phyloP scores from a whole-genome alignment of 1,140 invertebrate genomes.

The Hermetia illucens region DNA sequence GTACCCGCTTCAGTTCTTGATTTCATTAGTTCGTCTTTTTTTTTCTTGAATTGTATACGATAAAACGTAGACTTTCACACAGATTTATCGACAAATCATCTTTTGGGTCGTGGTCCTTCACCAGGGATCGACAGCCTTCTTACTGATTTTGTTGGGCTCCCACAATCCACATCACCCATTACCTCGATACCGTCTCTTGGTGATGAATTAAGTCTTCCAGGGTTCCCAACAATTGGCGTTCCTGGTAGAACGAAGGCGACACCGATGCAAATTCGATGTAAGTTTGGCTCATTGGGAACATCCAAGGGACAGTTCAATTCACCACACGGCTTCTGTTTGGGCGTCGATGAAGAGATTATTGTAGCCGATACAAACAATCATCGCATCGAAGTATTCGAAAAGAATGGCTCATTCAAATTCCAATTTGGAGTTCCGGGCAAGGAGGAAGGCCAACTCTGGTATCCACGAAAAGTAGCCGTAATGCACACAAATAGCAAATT shows the following conservation, averaged over 20 bases:
- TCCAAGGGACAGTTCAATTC: conserved; percentile 90
- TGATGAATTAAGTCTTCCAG: conserved; percentile 19
- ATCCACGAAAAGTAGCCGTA: conserved; percentile 89
- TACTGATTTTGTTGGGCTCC: conserved; percentile 31
- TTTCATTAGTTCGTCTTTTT: conserved; percentile 5
- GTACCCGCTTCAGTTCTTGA: too few species aligned
- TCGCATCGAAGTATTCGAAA: conserved; percentile 86
- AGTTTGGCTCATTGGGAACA: conserved; percentile 85
- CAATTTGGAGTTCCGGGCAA: conserved; percentile 82
- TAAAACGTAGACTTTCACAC: conserved; percentile 20
- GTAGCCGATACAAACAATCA: conserved; percentile 95
- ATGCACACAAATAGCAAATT: conserved; percentile 78
- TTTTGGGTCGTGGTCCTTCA: conserved; percentile 35
- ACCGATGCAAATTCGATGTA: conserved; percentile 76
- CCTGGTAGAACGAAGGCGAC: conserved; percentile 55
- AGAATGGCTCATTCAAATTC: conserved; percentile 74
- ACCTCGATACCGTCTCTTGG: conserved; percentile 30
- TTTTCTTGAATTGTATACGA: background rate
- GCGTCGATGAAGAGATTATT: conserved; percentile 86
- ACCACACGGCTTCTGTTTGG: conserved; percentile 92
- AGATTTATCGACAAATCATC: conserved; percentile 13
- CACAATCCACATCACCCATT: conserved; percentile 45
- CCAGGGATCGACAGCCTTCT: conserved; percentile 34
- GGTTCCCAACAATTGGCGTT: conserved; percentile 21
- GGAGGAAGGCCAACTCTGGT: conserved; percentile 93